phyloP scores from a whole-genome alignment of 2,113 vertebrate genomes.

The Gymnobelideus leadbeateri region DNA sequence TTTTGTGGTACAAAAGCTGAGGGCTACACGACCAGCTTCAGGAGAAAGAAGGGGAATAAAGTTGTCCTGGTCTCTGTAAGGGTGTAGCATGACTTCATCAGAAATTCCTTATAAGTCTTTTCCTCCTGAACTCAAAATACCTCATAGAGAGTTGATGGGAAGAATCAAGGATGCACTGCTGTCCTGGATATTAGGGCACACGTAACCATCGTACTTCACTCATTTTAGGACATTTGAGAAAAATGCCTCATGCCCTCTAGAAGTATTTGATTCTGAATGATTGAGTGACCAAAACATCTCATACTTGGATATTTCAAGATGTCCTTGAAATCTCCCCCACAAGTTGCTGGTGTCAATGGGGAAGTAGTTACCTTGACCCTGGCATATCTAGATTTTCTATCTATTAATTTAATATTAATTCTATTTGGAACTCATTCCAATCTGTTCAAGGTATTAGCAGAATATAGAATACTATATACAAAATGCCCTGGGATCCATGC shows the following conservation, averaged over 20 bases:
- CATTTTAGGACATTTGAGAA: neutral
- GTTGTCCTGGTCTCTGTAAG: neutral
- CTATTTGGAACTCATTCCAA: neutral
- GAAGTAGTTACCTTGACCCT: neutral
- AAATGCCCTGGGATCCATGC: neutral
- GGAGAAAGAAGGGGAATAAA: neutral
- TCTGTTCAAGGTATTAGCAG: neutral
- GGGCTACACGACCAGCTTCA: neutral
- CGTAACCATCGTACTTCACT: neutral
- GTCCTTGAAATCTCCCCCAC: neutral
- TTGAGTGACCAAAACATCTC: neutral
- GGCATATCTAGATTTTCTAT: neutral
- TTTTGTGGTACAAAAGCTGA: neutral
- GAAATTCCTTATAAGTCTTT: neutral
- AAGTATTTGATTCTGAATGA: neutral
- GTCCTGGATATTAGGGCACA: neutral
- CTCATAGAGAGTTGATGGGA: neutral
- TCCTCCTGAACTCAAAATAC: neutral
- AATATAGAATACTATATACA: no score
- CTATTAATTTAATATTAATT: neutral
- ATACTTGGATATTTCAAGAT: neutral
- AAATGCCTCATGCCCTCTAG: neutral
- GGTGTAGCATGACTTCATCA: neutral
- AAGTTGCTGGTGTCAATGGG: neutral
- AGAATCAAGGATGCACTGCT: neutral